Base-by-base conservation (phyloP, 2,888 invertebrate genomes). In the Caenorhabditis sulstoni region DNA sequence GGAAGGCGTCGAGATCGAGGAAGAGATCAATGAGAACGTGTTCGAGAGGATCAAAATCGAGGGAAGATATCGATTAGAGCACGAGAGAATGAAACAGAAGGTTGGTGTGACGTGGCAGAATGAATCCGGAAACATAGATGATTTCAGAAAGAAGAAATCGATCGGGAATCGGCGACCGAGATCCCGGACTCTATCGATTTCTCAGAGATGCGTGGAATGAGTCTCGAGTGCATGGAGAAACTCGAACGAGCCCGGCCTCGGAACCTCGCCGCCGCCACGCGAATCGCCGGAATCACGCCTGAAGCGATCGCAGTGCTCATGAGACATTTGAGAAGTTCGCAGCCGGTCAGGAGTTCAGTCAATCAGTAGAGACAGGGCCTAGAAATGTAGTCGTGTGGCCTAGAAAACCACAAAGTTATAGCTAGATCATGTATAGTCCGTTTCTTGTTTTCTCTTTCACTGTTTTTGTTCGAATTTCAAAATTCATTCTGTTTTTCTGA, bases 141-240 rank as follows among this genome's bases (percentile, higher is more conserved):
- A 2, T 49, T 65, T 45, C 65, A 84, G 84, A 74, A 79, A 41
- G 70, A 79, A 14, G 83, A 85, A 62, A 83, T 89, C 41, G 82
- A 85, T 22, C 71, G 81, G 3, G 89, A 88, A 71, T 66, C 87
- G 14, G 55, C 74, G 3, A 82, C 83, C 5, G 55, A 55, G 22
- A 76, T 89, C 20, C 88, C 89, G 8, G 86, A 87, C 20, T 68
- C 84, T 47, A 77, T 87, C 12, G 83, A 87, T 62, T 89, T 87
- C 61, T 59, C 79, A 1, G 52, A 55, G 22, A 81, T 88, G 65
- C 59, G 61, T 14, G 95, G 76, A 94, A 95, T 7, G 95, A 96
- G 91, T 95, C 94, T 83, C 58, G 90, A 90, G 71, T 85, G 89
- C 39, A 67, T 85, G 18, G 90, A 90, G 68, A 90, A 90, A 61